Evolutionary conservation across 2,797 vertebrate species (phyloP), one percentile per base, ranked within the genome.

Genomic region (Discoglossus pictus): DNA sequence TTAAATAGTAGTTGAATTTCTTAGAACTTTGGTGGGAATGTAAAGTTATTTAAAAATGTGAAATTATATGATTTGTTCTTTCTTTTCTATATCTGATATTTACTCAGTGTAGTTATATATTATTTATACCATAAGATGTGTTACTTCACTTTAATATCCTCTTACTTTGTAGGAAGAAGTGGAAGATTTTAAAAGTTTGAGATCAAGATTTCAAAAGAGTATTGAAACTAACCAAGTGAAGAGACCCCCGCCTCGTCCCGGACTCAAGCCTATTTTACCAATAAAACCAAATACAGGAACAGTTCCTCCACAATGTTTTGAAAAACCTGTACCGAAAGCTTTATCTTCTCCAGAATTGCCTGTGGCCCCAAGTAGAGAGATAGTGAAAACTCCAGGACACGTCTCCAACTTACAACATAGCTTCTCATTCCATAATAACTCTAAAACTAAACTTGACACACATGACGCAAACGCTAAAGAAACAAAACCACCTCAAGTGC

Each of bases 161-260:
- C 52, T 10, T 64, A 7, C 12, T 50, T 78, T 90, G 87, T 87
- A 40, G 79, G 89, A 89, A 46, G 83, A 15, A 21, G 15, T 24
- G 2, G 54, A 88, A 10, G 88, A 88, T 11, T 79, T 92, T 31
- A 90, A 84, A 80, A 82, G 85, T 73, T 78, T 92, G 67, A 82
- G 81, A 75, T 86, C 81, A 58, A 83, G 23, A 61, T 90, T 92
- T 83, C 76, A 78, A 44, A 27, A 73, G 64, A 73, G 70, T 43
- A 61, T 72, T 69, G 74, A 60, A 0, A 70, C 78, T 39, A 65
- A 72, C 67, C 80, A 86, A 24, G 82, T 80, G 2, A 67, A 81
- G 0, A 84, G 73, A 48, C 79, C 78, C 1, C n/a, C 40, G 5
- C 83, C 25, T 10, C 27, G 76, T 2, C 66, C 61, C 2, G 74